phyloP scores from a whole-genome alignment of 2,888 invertebrate species.

The Nycteola revayana region DNA sequence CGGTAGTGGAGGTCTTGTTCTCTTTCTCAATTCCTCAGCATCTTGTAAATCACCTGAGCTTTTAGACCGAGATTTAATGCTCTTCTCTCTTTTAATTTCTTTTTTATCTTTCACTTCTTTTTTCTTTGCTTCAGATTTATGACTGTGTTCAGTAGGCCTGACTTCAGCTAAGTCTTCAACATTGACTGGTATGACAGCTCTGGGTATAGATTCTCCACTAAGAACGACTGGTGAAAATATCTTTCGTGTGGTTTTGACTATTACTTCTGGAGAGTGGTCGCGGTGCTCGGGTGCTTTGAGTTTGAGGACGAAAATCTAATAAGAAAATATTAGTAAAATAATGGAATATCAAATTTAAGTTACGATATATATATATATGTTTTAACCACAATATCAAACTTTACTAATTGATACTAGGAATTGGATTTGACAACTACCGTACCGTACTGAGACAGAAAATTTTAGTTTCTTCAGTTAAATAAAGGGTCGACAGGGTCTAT shows the following conservation, averaged over 20 bases:
- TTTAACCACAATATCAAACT: too few species aligned
- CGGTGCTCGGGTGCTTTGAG: slow-evolving; percentile 65
- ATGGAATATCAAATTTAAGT: too few species aligned
- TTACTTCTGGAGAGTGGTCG: slow-evolving; percentile 83
- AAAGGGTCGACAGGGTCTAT: too few species aligned
- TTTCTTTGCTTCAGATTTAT: slow-evolving; percentile 35
- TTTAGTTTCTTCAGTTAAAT: too few species aligned
- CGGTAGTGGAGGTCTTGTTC: slow-evolving; percentile 80
- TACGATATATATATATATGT: too few species aligned
- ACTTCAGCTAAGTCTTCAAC: slow-evolving; percentile 66
- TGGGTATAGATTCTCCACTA: slow-evolving; percentile 76
- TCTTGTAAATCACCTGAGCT: slow-evolving; percentile 65
- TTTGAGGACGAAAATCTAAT: slow-evolving; percentile 69
- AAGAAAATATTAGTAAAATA: too few species aligned
- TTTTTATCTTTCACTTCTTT: slow-evolving; percentile 39
- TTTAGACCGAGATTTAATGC: slow-evolving; percentile 39
- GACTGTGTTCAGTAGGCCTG: slow-evolving; percentile 43
- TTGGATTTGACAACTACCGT: too few species aligned
- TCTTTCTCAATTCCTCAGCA: slow-evolving; percentile 55
- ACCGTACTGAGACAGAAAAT: too few species aligned
- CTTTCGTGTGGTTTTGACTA: slow-evolving; percentile 90
- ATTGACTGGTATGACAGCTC: slow-evolving; percentile 73
- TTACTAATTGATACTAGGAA: too few species aligned
- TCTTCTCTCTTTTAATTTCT: slow-evolving; percentile 37
- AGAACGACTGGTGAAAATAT: slow-evolving; percentile 88